Evolutionary conservation across 2,888 invertebrate genomes (phyloP).

Genomic region (Athalia rosae): DNA sequence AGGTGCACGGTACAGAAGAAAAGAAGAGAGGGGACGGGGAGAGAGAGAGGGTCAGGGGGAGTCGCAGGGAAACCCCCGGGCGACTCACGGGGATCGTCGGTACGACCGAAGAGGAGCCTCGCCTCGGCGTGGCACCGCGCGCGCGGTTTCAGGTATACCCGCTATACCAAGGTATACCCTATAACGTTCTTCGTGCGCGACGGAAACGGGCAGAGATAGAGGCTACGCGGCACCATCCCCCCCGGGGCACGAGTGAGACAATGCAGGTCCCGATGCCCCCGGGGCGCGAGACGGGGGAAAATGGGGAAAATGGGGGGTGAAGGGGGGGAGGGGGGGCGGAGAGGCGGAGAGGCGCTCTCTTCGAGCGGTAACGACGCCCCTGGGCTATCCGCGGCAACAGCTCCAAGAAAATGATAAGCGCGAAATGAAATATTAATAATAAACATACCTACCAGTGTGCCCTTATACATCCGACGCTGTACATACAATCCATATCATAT

Average conservation of each 20-base stretch:
- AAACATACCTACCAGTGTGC: constrained; percentile 48
- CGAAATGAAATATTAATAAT: constrained; percentile 74
- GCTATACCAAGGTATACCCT: too few species aligned
- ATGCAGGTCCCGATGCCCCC: constrained; percentile 58
- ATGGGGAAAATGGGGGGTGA: neutral
- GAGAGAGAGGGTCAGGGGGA: constrained; percentile 23
- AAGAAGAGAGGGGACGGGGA: constrained; percentile 49
- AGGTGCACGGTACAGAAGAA: constrained; percentile 32
- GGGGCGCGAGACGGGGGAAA: constrained; percentile 24
- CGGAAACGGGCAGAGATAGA: constrained; percentile 67
- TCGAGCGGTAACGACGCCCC: constrained; percentile 72
- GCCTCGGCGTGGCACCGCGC: neutral
- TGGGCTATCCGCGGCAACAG: constrained; percentile 57
- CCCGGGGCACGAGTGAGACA: constrained; percentile 56
- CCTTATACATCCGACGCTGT: too few species aligned
- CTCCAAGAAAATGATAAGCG: constrained; percentile 72
- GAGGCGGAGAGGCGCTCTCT: constrained; percentile 53
- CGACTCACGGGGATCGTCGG: constrained; percentile 54
- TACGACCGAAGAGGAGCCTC: constrained; percentile 46
- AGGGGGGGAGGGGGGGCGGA: constrained; percentile 46
- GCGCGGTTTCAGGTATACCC: too few species aligned
- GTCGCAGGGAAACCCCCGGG: constrained; percentile 50
- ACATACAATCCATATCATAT: too few species aligned
- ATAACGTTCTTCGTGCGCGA: neutral
- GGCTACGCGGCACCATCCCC: constrained; percentile 51